These are phyloP conservation scores for Heliconius erato DNA, from an alignment of 2,888 invertebrate genomes.

Conservation along the genomic window DNA sequence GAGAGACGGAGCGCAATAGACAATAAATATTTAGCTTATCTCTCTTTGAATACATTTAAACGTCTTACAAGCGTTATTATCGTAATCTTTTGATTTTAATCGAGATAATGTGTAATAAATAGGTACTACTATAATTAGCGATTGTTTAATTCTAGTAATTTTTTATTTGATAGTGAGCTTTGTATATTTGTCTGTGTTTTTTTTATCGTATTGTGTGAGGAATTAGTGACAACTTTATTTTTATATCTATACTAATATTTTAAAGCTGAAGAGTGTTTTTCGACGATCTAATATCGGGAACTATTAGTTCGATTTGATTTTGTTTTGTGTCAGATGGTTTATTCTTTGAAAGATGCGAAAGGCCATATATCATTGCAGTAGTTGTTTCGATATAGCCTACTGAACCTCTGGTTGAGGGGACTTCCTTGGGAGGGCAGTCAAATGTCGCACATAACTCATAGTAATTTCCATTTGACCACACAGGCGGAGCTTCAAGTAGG, in stretches of 20 bases:
- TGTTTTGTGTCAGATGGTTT: neutral
- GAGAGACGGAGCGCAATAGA: neutral
- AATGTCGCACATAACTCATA: no score
- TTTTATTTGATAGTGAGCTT: neutral
- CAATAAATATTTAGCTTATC: constrained; percentile 24
- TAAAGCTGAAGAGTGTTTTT: neutral
- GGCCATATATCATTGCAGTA: no score
- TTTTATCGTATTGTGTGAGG: neutral
- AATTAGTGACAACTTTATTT: neutral
- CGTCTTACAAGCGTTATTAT: constrained; percentile 18
- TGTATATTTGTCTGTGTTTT: neutral
- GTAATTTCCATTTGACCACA: neutral
- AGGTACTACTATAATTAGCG: constrained; percentile 1
- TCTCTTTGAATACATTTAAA: constrained; percentile 23
- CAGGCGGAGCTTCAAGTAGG: no score
- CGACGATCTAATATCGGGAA: neutral
- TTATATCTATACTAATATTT: no score
- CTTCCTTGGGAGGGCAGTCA: no score
- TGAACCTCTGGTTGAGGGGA: no score
- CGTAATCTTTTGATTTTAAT: constrained; percentile 28
- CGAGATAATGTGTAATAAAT: neutral
- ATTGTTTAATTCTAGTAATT: neutral
- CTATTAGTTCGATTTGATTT: neutral
- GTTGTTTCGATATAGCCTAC: neutral
- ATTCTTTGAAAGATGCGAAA: neutral